These are phyloP conservation scores for Aspidiotus rigidus DNA, from an alignment of 2,888 invertebrate genomes.

Conservation along the genomic window DNA sequence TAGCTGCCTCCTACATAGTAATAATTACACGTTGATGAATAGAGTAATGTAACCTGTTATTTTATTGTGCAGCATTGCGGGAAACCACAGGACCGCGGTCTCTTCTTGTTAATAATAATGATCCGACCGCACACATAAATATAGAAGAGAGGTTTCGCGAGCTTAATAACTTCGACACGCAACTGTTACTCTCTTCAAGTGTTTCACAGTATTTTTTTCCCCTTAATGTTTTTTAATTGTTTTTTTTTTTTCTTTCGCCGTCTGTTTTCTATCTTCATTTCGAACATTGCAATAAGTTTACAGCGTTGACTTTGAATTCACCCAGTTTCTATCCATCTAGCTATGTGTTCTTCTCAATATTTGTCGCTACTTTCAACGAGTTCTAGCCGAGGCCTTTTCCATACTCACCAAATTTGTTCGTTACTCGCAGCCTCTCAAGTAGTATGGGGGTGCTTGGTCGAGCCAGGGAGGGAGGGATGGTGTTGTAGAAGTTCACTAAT, in stretches of 20 bases:
- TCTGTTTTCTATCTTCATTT: neutral
- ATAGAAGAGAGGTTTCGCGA: slow-evolving; percentile 8
- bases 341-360: neutral
- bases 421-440: too few species aligned
- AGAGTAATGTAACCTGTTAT: slow-evolving; percentile 31
- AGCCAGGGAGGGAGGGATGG: too few species aligned
- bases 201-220: slow-evolving; percentile 1
- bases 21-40: slow-evolving; percentile 33
- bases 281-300: neutral
- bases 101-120: slow-evolving; percentile 32
- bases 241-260: neutral
- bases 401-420: too few species aligned
- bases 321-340: neutral
- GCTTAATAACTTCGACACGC: slow-evolving; percentile 31
- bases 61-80: slow-evolving; percentile 33
- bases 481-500: too few species aligned
- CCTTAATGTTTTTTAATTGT: neutral
- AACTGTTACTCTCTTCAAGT: slow-evolving; percentile 19
- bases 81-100: slow-evolving; percentile 31
- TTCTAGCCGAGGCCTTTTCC: too few species aligned
- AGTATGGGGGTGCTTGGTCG: too few species aligned
- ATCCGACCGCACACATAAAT: slow-evolving; percentile 33
- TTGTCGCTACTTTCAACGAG: neutral
- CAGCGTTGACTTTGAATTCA: too few species aligned
- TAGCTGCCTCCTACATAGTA: slow-evolving; percentile 32